Base-by-base conservation (phyloP, 2,113 vertebrate genomes). In the Thunnus thynnus region DNA sequence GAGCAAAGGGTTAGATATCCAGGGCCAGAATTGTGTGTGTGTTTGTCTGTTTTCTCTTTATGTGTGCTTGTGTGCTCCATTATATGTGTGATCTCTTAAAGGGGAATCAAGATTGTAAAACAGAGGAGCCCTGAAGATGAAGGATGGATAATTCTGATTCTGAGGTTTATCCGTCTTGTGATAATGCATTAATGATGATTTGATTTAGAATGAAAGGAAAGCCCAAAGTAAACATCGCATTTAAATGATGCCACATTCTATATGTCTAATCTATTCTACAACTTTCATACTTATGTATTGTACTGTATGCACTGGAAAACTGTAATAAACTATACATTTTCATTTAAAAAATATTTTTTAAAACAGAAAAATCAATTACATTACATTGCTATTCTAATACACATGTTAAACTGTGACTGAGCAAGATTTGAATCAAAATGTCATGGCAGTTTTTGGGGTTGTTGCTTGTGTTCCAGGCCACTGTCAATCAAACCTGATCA, bases 1-100 rank as follows among this genome's bases (percentile, higher is more conserved):
- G 25, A 75, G 79, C 52, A 46, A 65, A 66, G 71, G 70, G 75
- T 78, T 50, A 73, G 36, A 72, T 72, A 78, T 11, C 14, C 27
- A 62, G 60, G 71, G 71, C 74, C 46, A 66, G 18, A 69, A 85
- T 36, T 76, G 30, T 60, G 46, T 68, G 4, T 30, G 27, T 22
- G 44, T 62, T n/a, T 60, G 47, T 61, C 62, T 61, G 13, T 70
- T 52, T 56, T 32, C 36, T 22, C 25, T 54, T n/a, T 5, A 3
- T 64, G 10, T 72, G 27, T 58, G 44, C 18, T 66, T 50, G 20
- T 30, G 22, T n/a, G 32, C 25, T 80, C 56, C 10, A 5, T 75
- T 50, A 78, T 80, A 46, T 70, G 58, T 70, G 66, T 72, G 46
- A 72, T 17, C 50, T 56, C 57, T 55, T 51, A 50, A 20, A 44